phyloP scores from a whole-genome alignment of 1,140 invertebrate genomes.

The Carcinoscorpius rotundicauda region DNA sequence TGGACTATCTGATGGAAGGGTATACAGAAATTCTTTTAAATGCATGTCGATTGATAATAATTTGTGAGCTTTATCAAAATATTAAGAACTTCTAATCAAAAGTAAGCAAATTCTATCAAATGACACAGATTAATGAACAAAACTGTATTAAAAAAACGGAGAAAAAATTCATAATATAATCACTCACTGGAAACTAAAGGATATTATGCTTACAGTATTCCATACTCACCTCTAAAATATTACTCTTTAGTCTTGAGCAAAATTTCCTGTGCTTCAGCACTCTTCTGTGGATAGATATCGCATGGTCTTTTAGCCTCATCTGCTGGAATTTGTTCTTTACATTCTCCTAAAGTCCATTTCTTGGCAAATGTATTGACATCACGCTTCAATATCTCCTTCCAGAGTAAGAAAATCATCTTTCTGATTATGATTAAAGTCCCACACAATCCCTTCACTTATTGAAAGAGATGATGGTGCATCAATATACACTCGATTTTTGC shows the following conservation, averaged over 20 bases:
- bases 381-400: conserved; percentile 67
- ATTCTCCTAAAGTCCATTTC: conserved; percentile 53
- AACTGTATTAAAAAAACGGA: no score
- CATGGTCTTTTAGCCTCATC: conserved; percentile 47
- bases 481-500: conserved; percentile 61
- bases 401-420: conserved; percentile 78
- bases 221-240: conserved; percentile 28
- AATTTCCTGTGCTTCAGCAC: conserved; percentile 41
- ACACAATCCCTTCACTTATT: conserved; percentile 56
- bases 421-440: conserved; percentile 73
- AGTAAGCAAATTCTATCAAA: no score
- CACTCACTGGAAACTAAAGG: no score
- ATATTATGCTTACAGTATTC: no score
- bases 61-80: no score
- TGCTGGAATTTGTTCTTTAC: conserved; percentile 54
- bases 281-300: conserved; percentile 52
- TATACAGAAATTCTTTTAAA: no score
- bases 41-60: no score
- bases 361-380: conserved; percentile 63
- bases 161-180: no score
- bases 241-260: conserved; percentile 26
- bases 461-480: conserved; percentile 55
- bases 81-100: no score
- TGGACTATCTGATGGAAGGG: no score
- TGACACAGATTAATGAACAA: no score